Base-by-base conservation (phyloP, 2,797 vertebrate genomes). In the Sebastes flavidus region DNA sequence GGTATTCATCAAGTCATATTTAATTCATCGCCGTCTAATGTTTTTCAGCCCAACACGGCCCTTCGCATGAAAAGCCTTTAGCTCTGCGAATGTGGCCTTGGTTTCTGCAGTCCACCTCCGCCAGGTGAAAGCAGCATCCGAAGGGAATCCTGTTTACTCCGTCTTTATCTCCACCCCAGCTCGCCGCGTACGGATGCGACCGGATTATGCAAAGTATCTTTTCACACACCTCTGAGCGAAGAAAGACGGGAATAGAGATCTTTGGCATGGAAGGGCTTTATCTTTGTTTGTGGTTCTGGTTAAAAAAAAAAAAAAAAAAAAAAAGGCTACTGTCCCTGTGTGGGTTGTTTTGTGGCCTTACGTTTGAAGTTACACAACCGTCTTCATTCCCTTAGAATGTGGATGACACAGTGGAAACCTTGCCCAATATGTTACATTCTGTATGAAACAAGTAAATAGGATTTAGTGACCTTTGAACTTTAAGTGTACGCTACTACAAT, bases 181-280 rank as follows among this genome's bases (percentile, higher is more conserved):
- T 27, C 2, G 4, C 71, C 32, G 61, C 34, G 46, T 66, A 69
- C n/a, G 24, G 68, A 82, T 76, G 59, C 7, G 7, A 55, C 68
- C n/a, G 86, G 87, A 91, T 91, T 89, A 92, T 88, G 88, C 87
- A 91, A 89, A 91, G 58, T 75, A 6, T 77, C 62, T 84, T 71
- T 76, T 60, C 75, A 77, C 65, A 66, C 58, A 70, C 56, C 74
- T 86, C 62, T 76, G 76, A 75, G 83, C 20, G 1, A 79, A 68
- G 56, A 76, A 77, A 75, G 66, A 54, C 61, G 6, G 42, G 12
- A 84, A 72, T 58, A 32, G 72, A 89, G 86, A 83, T 83, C 27
- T 85, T 72, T 73, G 65, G 77, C 60, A 67, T 77, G 52, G 90
- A 85, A 87, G 71, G 63, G 56, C 16, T 78, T 77, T 81, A 75